Evolutionary conservation across 1,140 invertebrate species (phyloP).

Genomic region (Drosophila paulistorum): DNA sequence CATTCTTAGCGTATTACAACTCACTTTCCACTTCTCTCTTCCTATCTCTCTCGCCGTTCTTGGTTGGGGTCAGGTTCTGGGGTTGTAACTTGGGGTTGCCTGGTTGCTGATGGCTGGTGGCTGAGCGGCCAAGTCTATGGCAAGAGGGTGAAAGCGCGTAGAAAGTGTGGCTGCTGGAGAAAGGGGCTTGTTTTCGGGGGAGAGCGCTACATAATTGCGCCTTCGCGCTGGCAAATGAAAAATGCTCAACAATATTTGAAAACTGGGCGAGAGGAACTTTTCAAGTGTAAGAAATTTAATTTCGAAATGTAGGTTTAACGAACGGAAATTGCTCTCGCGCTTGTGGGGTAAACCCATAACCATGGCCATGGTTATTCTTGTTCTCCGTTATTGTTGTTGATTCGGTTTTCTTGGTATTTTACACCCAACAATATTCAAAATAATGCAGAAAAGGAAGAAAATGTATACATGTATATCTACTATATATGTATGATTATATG

Average conservation of each 20-base stretch:
- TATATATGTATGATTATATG: neutral
- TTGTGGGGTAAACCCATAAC: slow-evolving; percentile 55
- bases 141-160: neutral
- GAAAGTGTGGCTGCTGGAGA: neutral
- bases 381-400: slow-evolving; percentile 32
- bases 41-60: neutral
- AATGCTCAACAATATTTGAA: slow-evolving; percentile 69
- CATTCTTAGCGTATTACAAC: slow-evolving; percentile 51
- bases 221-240: slow-evolving; percentile 65
- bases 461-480: neutral
- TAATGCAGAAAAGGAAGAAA: slow-evolving; percentile 30
- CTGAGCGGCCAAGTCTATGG: slow-evolving; percentile 1
- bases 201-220: slow-evolving; percentile 62
- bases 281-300: slow-evolving; percentile 81
- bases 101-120: slow-evolving; percentile 25
- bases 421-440: slow-evolving; percentile 26
- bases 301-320: slow-evolving; percentile 81
- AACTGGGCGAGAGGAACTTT: slow-evolving; percentile 59
- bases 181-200: neutral
- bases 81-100: slow-evolving; percentile 31
- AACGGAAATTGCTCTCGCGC: slow-evolving; percentile 79
- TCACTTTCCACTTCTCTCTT: slow-evolving; percentile 36
- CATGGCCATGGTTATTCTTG: slow-evolving; percentile 30
- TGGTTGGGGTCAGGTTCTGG: slow-evolving; percentile 12
- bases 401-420: slow-evolving; percentile 32